phyloP scores from a whole-genome alignment of 2,797 vertebrate genomes.

The Sebastes cheni region DNA sequence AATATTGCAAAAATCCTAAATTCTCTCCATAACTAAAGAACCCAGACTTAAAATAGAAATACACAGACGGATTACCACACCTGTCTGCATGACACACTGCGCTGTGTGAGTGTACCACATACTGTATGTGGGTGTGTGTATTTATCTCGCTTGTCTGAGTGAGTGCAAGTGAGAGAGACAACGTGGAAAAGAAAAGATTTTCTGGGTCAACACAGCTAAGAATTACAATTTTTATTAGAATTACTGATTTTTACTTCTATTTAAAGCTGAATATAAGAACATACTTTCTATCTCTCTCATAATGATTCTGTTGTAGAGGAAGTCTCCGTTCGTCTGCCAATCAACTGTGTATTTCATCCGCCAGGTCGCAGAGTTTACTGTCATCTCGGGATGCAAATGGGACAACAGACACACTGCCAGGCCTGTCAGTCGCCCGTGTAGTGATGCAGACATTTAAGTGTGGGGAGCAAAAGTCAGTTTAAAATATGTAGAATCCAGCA shows the following conservation, averaged over 20 bases:
- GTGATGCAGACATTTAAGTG: neutral
- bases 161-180: neutral
- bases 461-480: neutral
- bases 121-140: constrained; percentile 27
- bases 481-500: neutral
- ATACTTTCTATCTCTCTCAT: constrained; percentile 2
- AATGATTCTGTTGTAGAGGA: constrained; percentile 6
- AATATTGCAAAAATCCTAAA: neutral
- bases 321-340: constrained; percentile 6
- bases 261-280: constrained; percentile 27
- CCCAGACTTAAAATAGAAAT: neutral
- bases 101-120: neutral
- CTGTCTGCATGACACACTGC: neutral
- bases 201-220: constrained; percentile 62
- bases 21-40: neutral
- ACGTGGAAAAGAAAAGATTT: constrained; percentile 44
- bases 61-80: neutral
- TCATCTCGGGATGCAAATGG: neutral
- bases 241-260: constrained; percentile 42
- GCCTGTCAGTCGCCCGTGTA: neutral
- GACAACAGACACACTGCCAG: neutral
- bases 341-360: constrained; percentile 22
- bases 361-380: neutral
- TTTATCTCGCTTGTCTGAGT: constrained; percentile 8
- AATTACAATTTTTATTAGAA: too few relatives aligned